These are phyloP conservation scores for Catonia carolina DNA, from an alignment of 2,888 invertebrate genomes.

Conservation along the genomic window DNA sequence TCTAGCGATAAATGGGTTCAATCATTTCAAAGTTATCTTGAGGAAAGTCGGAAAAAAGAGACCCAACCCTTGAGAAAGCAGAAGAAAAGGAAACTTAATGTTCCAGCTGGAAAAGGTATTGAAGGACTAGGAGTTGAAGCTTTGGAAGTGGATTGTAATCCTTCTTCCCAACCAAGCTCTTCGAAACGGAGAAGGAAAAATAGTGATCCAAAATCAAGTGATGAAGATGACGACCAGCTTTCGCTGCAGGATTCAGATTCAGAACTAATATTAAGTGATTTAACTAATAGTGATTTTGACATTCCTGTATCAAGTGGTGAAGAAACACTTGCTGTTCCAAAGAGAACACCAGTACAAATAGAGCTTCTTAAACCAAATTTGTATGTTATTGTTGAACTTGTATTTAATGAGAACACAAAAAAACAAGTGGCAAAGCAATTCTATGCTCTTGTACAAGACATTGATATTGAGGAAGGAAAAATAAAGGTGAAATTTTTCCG, in stretches of 20 bases:
- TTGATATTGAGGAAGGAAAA: too few species aligned
- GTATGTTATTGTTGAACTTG: background rate
- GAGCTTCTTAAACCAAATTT: constrained; percentile 2
- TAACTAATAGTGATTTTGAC: background rate
- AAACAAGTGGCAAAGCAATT: background rate
- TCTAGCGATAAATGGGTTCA: constrained; percentile 14
- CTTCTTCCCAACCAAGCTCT: constrained; percentile 6
- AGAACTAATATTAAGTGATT: constrained; percentile 7
- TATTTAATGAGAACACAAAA: background rate
- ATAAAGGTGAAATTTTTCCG: too few species aligned
- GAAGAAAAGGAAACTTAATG: constrained; percentile 18
- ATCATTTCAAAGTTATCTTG: constrained; percentile 11
- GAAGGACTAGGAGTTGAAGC: background rate
- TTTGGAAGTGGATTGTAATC: background rate
- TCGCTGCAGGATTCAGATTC: constrained; percentile 1
- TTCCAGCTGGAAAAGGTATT: constrained; percentile 13
- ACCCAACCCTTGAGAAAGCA: background rate
- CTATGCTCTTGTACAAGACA: too few species aligned
- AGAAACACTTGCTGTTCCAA: background rate
- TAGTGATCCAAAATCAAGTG: too few species aligned
- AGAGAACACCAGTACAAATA: background rate
- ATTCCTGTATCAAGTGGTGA: background rate
- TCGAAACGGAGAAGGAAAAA: constrained; percentile 2
- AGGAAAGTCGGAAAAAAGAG: constrained; percentile 15
- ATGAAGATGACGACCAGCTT: background rate